Conservation (phyloP, 2,888 invertebrate genomes). For the Eristalis tenax region DNA sequence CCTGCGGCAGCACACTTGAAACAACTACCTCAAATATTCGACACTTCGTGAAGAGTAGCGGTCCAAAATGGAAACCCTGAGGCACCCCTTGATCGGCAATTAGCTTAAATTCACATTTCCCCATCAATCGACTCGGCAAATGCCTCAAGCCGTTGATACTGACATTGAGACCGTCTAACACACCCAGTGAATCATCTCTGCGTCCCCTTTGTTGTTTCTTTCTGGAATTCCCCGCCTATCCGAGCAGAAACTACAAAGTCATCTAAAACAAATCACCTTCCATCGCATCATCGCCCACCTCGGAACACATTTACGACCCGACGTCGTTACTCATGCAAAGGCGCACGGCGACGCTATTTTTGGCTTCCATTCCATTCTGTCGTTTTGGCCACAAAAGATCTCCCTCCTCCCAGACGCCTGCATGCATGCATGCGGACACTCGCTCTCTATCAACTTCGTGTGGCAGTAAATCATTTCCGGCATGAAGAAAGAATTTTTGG, state of each 20-base stretch:
- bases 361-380: slow-evolving; percentile 46
- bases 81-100: too few species aligned
- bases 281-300: slow-evolving; percentile 10
- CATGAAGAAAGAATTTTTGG: slow-evolving; percentile 20
- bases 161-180: neutral
- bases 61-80: too few species aligned
- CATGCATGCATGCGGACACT: neutral
- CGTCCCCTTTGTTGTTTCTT: neutral
- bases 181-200: neutral
- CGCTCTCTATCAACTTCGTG: neutral
- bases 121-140: too few species aligned
- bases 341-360: slow-evolving; percentile 29
- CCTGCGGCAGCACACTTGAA: too few species aligned
- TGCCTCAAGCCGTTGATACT: neutral
- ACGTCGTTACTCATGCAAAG: slow-evolving; percentile 18
- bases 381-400: slow-evolving; percentile 21
- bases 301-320: slow-evolving; percentile 45
- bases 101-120: too few species aligned
- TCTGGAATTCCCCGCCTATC: neutral
- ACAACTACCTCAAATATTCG: too few species aligned
- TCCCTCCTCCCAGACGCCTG: slow-evolving; percentile 17
- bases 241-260: neutral
- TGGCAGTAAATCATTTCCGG: slow-evolving; percentile 48
- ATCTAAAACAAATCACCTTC: slow-evolving; percentile 33
- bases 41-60: too few species aligned